Evolutionary conservation across 2,113 vertebrate species (phyloP).

Genomic region (Lethenteron reissneri): DNA sequence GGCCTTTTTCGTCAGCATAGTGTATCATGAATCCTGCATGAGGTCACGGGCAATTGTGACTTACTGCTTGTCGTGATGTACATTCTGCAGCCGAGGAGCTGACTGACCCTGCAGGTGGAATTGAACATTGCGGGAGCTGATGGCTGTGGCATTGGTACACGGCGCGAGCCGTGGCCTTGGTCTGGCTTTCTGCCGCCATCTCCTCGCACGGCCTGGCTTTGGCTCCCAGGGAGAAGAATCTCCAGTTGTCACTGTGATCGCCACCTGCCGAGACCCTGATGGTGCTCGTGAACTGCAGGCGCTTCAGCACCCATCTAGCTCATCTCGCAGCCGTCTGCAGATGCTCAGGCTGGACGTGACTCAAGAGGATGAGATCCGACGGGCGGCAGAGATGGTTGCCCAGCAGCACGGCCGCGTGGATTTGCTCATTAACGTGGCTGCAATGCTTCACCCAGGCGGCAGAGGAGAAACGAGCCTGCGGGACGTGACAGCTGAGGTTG

Average conservation of each 20-base stretch:
- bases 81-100: too few relatives aligned
- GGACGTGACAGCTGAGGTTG: conserved; percentile 24
- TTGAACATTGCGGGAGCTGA: too few relatives aligned
- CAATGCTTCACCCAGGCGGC: conserved; percentile 26
- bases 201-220: conserved; percentile 12
- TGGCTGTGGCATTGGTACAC: too few relatives aligned
- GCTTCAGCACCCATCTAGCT: conserved; percentile 8
- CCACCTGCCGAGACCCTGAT: conserved; percentile 24
- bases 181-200: conserved; percentile 19
- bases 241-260: conserved; percentile 17
- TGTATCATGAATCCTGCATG: too few relatives aligned
- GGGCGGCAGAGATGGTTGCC: conserved; percentile 15
- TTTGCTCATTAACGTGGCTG: conserved; percentile 23
- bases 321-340: conserved; percentile 16
- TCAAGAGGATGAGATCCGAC: conserved; percentile 18
- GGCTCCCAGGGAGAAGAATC: too few relatives aligned
- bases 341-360: conserved; percentile 21
- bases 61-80: too few relatives aligned
- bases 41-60: too few relatives aligned
- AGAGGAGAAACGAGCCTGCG: conserved; percentile 31
- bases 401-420: conserved; percentile 18
- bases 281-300: conserved; percentile 15
- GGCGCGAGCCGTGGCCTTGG: conserved; percentile 18
- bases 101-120: too few relatives aligned
- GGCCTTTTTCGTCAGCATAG: too few relatives aligned